Base-by-base conservation (phyloP, 2,113 vertebrate species). In the Chaenogobius annularis region DNA sequence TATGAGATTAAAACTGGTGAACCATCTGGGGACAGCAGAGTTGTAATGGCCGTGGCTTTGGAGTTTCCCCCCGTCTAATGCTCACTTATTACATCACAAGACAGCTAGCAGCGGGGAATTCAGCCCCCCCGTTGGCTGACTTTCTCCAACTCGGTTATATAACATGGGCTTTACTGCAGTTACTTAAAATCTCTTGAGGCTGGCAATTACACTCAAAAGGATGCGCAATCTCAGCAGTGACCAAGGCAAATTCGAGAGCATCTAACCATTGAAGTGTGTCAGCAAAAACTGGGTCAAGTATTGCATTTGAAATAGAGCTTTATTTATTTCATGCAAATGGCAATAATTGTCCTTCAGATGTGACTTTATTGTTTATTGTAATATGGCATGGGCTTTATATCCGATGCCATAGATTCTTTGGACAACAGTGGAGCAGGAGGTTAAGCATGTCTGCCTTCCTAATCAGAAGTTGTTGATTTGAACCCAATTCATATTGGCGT, bases 11-110 rank as follows among this genome's bases (percentile, higher is more conserved):
- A 77, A 70, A 37, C 62, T 50, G 74, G 74, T 74, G 13, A 77
- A 80, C 71, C 74, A 75, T 81, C 68, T 62, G 63, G 35, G 76
- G 59, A 74, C 48, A 50, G 23, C 74, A n/a, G 62, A 26, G 69
- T 66, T 17, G 23, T 74, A 88, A 88, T 74, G 55, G 83, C 67
- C 26, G 40, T 75, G 68, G 84, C 87, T 80, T 72, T 80, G 58
- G 71, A 70, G 67, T 87, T 75, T 77, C 79, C 80, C 75, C 61
- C 26, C 37, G 62, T 23, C 75, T 75, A 85, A 87, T 85, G 80
- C 82, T 78, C 56, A 26, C 44, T 54, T 67, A 81, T 82, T 79
- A 75, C 79, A 74, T 78, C 76, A 75, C 15, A 63, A 6, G 23
- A 63, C 44, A 71, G 64, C 43, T 2, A 58, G 55, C 55, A 26